phyloP scores from a whole-genome alignment of 1,140 invertebrate genomes.

The Coelopa frigida region DNA sequence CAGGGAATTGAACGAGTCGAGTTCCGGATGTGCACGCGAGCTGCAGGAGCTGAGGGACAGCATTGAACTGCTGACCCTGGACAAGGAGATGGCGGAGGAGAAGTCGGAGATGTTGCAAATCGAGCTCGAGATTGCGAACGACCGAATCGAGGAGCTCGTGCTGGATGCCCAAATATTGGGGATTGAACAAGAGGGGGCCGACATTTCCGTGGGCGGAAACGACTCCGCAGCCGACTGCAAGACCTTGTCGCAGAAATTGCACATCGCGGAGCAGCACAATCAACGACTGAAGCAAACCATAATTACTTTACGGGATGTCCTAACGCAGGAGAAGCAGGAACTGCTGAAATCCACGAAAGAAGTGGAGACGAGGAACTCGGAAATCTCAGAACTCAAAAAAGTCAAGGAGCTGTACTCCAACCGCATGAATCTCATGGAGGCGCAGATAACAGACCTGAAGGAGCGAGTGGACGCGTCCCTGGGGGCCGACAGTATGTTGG shows the following conservation, averaged over 20 bases:
- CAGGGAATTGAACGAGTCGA: constrained; percentile 73
- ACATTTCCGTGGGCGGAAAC: not conserved
- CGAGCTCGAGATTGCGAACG: constrained; percentile 80
- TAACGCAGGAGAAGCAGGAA: constrained; percentile 89
- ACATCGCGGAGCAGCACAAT: constrained; percentile 83
- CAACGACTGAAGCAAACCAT: constrained; percentile 83
- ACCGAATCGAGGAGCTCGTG: constrained; percentile 83
- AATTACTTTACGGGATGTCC: constrained; percentile 82
- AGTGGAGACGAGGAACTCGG: constrained; percentile 77
- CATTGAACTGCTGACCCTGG: constrained; percentile 91
- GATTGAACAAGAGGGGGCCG: constrained; percentile 69
- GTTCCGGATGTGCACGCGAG: constrained; percentile 75
- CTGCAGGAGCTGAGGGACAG: constrained; percentile 86
- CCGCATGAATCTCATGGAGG: constrained; percentile 70
- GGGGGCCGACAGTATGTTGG: constrained; percentile 97
- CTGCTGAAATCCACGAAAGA: constrained; percentile 83
- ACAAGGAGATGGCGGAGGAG: constrained; percentile 99
- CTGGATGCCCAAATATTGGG: constrained; percentile 88
- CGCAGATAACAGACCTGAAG: constrained; percentile 73
- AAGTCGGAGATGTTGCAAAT: constrained; percentile 84
- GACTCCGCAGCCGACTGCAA: not conserved
- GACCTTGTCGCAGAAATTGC: constrained; percentile 22
- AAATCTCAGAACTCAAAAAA: constrained; percentile 72
- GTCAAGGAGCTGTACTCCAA: constrained; percentile 75
- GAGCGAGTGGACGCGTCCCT: constrained; percentile 78